Evolutionary conservation across 2,797 vertebrate genomes (phyloP).

Genomic region (Limnodromus scolopaceus): DNA sequence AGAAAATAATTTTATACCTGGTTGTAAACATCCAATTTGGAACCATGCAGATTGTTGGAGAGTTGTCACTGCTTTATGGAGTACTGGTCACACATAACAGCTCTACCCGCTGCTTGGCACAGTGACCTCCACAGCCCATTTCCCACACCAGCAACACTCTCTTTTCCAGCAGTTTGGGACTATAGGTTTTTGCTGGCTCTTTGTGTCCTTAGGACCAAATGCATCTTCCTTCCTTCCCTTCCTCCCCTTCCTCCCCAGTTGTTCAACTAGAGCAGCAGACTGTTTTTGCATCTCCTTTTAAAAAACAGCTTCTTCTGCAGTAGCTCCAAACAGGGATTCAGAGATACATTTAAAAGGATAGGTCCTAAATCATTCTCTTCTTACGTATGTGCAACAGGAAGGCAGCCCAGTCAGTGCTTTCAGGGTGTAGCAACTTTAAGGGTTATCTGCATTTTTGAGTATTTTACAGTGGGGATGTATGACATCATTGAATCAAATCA

Average conservation of each 20-base stretch:
- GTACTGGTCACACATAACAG: not conserved
- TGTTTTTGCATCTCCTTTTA: not conserved
- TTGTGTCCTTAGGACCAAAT: not conserved
- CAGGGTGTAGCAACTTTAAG: not conserved
- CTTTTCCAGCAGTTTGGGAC: not conserved
- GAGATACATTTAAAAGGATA: not conserved
- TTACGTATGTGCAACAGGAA: not conserved
- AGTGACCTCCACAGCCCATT: not conserved
- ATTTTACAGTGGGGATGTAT: not conserved
- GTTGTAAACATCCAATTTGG: not conserved
- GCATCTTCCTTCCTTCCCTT: not conserved
- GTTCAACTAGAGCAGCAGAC: not conserved
- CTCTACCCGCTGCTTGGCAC: too few relatives aligned
- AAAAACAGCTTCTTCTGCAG: not conserved
- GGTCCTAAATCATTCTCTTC: not conserved
- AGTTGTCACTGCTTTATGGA: not conserved
- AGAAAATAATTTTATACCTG: not conserved
- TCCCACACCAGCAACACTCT: not conserved
- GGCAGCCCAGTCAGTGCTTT: not conserved
- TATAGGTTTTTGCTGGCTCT: not conserved
- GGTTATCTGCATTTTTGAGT: not conserved
- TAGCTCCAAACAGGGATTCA: not conserved
- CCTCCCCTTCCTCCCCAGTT: not conserved
- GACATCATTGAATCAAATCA: not conserved
- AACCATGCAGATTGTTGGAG: too few relatives aligned